Conservation (phyloP, 2,888 invertebrate species). For the Galerucella nymphaeae region DNA sequence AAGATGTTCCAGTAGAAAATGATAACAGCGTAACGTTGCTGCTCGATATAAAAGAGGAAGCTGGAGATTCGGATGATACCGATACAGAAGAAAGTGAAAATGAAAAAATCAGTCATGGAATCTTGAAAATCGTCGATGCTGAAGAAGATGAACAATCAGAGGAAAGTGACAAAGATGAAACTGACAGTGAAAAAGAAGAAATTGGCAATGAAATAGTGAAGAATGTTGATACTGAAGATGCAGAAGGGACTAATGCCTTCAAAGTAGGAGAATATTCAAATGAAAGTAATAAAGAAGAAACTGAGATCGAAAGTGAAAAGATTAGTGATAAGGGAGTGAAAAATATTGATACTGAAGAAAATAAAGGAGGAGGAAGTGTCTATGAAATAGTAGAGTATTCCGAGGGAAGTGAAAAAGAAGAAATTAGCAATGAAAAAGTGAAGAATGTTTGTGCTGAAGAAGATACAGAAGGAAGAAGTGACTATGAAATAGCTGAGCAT, state of each 20-base stretch:
- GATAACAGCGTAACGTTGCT: not conserved
- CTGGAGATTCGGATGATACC: conserved; percentile 25
- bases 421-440: not conserved
- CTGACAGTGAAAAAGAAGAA: not conserved
- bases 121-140: not conserved
- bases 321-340: not conserved
- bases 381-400: too few relatives aligned
- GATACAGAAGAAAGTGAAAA: conserved; percentile 11
- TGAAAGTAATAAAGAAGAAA: not conserved
- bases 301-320: not conserved
- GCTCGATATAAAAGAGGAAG: conserved; percentile 23
- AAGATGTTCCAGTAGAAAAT: conserved; percentile 9
- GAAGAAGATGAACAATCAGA: not conserved
- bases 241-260: not conserved
- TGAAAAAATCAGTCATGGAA: not conserved
- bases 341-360: not conserved
- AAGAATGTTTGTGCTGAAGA: not conserved
- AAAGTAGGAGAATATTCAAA: not conserved
- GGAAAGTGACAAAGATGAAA: conserved; percentile 9
- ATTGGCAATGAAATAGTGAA: conserved; percentile 10
- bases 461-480: not conserved
- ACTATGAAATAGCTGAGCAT: too few relatives aligned
- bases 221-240: not conserved
- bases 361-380: not conserved
- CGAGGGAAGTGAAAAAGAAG: too few relatives aligned